Evolutionary conservation across 2,113 vertebrate genomes (phyloP).

Genomic region (Coptodon bakossiorum): DNA sequence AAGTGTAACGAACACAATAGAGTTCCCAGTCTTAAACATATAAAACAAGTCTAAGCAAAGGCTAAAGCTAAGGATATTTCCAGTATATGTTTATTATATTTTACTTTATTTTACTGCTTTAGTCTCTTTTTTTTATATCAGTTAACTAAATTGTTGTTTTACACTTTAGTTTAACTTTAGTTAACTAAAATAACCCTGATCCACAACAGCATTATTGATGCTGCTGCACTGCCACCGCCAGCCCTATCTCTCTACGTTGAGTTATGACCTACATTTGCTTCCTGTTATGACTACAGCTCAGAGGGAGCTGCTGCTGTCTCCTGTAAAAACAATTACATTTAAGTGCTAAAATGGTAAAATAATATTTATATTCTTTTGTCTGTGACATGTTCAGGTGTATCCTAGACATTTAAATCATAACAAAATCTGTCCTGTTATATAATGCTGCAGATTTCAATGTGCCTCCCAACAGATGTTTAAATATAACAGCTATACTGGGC

Average conservation of each 20-base stretch:
- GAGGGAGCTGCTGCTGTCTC: not conserved
- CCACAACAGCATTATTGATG: not conserved
- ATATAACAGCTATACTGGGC: not conserved
- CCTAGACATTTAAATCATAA: not conserved
- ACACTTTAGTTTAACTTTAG: not conserved
- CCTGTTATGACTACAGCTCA: not conserved
- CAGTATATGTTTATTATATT: not conserved
- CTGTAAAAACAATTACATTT: not conserved
- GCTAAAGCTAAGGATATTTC: not conserved
- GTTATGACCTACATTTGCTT: not conserved
- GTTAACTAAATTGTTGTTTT: not conserved
- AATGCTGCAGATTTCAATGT: not conserved
- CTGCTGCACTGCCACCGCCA: not conserved
- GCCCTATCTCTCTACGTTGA: not conserved
- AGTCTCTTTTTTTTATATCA: not conserved
- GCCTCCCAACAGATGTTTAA: not conserved
- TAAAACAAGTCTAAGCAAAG: not conserved
- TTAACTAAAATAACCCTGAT: not conserved
- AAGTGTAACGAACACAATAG: not conserved
- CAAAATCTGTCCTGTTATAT: not conserved
- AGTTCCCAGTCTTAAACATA: not conserved
- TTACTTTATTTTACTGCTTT: not conserved
- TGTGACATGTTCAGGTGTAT: not conserved
- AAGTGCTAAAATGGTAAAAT: not conserved
- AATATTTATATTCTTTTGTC: not conserved